Evolutionary conservation across 2,113 vertebrate species (phyloP), one percentile per base, ranked within the genome.

Genomic region (Phaethornis superciliosus): DNA sequence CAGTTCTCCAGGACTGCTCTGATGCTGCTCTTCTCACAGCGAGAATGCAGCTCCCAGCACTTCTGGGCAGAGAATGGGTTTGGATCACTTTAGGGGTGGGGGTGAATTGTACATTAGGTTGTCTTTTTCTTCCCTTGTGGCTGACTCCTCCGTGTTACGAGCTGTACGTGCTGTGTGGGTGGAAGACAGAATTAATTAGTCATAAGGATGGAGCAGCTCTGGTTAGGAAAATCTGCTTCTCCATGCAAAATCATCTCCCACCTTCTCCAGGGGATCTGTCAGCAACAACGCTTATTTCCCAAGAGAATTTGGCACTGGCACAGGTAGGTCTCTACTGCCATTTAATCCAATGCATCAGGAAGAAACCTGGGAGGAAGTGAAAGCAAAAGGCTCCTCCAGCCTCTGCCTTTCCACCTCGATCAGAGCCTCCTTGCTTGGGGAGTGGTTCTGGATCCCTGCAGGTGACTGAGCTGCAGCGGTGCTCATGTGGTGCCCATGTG

Each of bases 181-280:
- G 92, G 91, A 80, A 94, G 84, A 71, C 90, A 93, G 82, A 95
- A 92, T 88, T 91, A 95, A 88, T 97, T 94, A 95, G 90, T 95
- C 95, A 96, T 86, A 83, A 68, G 81, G 70, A 89, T 12, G 4
- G 58, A 58, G 77, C 27, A 47, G 80, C 87, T 86, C 64, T 47
- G 94, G 87, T 67, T 88, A 89, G 81, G 59, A 91, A 80, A 94
- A 95, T 82, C 47, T 96, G 95, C 93, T 70, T 94, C 91, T 77
- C 78, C 27, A 19, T 91, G 95, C 94, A 95, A 91, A 95, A 92
- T 62, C 68, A 59, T 70, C 63, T 92, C 94, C 78, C 78, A 91
- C 81, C 87, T 94, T 89, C 74, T 90, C 87, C 33, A 52, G 76
- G 64, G 51, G 67, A 85, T 84, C 81, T 59, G 64, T 93, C 93